Conservation (phyloP, 2,113 vertebrate genomes). For the Acinonyx jubatus region DNA sequence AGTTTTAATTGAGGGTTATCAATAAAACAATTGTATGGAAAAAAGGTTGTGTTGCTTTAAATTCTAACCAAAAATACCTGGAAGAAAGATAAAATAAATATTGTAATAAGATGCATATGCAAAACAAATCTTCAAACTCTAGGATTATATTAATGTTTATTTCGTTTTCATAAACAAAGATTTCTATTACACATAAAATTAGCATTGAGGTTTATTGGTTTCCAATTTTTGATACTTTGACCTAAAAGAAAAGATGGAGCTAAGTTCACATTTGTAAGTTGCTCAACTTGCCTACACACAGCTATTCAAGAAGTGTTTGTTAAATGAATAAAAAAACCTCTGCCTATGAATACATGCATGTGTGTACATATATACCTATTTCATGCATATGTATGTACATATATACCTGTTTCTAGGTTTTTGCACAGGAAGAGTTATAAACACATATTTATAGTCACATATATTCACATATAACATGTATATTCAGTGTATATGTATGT, state of each 20-base stretch:
- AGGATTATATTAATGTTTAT: neutral
- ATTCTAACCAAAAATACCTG: constrained; percentile 6
- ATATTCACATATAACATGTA: too few relatives aligned
- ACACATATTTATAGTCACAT: neutral
- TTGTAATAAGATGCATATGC: neutral
- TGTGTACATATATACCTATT: neutral
- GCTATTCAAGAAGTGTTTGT: neutral
- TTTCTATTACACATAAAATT: neutral
- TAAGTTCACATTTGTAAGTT: neutral
- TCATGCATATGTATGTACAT: neutral
- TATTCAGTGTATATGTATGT: neutral
- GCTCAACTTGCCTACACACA: neutral
- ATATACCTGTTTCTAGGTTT: neutral
- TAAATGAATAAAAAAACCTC: neutral
- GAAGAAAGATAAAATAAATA: constrained; percentile 7
- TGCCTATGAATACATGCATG: neutral
- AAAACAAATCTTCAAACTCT: neutral
- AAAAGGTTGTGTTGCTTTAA: neutral
- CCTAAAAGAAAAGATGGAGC: neutral
- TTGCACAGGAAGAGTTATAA: neutral
- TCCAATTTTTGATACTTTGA: neutral
- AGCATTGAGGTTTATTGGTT: neutral
- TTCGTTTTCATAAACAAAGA: neutral
- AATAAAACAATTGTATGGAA: neutral
- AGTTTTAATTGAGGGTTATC: constrained; percentile 34